Evolutionary conservation across 2,113 vertebrate genomes (phyloP), one percentile per base, ranked within the genome.

Genomic region (Oncorhynchus nerka): DNA sequence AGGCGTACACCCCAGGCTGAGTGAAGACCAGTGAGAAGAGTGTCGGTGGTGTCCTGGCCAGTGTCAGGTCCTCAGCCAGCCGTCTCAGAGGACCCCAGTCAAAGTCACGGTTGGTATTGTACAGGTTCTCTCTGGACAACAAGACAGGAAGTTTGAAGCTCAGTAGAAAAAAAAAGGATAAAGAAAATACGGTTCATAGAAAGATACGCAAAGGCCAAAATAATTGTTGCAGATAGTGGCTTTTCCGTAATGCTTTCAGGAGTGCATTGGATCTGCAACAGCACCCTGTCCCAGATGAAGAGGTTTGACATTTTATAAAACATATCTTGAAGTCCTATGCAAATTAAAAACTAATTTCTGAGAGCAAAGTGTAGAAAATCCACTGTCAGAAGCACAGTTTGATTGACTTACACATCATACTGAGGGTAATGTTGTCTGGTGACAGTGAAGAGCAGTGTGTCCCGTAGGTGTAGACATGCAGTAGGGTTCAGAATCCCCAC

Each of bases 11-110:
- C n/a, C 97, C 96, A 0, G 95, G 92, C 68, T 93, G 79, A 55
- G 73, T 91, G 78, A 98, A 94, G 16, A 91, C 91, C 73, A 94
- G 83, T 0, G 93, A 86, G 76, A 98, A 96, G 68, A 96, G 70
- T 24, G 80, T 72, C 16, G 89, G 86, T 30, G 87, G 68, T 28
- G 78, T 85, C 61, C 89, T 81, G 3, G 85, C 80, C 11, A 93
- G 74, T 39, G 66, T 80, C 32, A 93, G 34, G 75, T 94, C 90
- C 64, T 96, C 94, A 45, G 84, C 66, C 8, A 98, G 92, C 24
- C 66, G 82, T 67, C 94, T 92, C 83, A 98, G 93, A 4, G 81
- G 71, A 2, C 95, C 96, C 96, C 96, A 99, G 92, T 98, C 97
- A 72, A 96, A 98, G 0, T 87, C 89, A 1, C 69, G 62, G 5